These are phyloP conservation scores for Epinephelus moara DNA, from an alignment of 2,113 vertebrate genomes.

Conservation along the genomic window DNA sequence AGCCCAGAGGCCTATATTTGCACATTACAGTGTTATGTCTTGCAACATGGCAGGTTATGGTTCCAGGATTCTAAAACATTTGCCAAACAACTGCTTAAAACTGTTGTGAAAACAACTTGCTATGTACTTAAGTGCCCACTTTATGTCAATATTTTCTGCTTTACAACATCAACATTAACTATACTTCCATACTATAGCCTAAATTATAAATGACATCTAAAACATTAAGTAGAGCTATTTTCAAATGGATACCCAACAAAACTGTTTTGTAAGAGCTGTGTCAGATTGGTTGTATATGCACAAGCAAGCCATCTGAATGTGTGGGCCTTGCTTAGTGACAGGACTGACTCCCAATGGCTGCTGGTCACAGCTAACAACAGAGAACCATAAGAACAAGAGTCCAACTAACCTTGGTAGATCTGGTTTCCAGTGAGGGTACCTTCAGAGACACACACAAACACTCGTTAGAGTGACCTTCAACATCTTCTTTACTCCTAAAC, in stretches of 20 bases:
- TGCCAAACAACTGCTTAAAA: neutral
- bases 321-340: neutral
- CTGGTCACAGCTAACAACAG: slow-evolving; percentile 15
- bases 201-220: neutral
- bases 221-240: neutral
- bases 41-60: neutral
- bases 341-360: neutral
- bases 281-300: neutral
- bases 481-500: neutral
- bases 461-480: neutral
- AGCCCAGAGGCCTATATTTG: neutral
- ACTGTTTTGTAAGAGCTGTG: neutral
- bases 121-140: neutral
- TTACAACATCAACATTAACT: neutral
- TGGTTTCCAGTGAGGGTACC: slow-evolving; percentile 90
- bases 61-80: neutral
- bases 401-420: slow-evolving; percentile 70
- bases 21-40: neutral
- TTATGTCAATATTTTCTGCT: neutral
- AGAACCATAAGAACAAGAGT: slow-evolving; percentile 18
- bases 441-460: slow-evolving; percentile 71
- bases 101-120: too few species aligned
- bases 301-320: neutral
- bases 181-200: neutral
- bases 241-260: neutral